Evolutionary conservation across 2,113 vertebrate genomes (phyloP).

Genomic region (Conger conger): DNA sequence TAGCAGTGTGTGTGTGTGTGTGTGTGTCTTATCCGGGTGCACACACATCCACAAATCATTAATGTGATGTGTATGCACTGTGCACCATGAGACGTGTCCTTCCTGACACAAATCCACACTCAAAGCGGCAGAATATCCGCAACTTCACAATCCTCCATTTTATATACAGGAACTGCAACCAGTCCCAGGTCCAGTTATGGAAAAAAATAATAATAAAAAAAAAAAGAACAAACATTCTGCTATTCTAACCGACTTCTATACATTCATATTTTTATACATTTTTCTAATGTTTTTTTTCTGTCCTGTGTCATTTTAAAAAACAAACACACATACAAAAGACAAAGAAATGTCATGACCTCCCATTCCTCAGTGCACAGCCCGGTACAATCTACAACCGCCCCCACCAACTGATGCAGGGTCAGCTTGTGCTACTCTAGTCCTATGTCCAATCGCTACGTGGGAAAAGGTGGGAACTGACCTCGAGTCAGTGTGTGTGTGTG

Average conservation of each 20-base stretch:
- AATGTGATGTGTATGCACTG: slow-evolving; percentile 21
- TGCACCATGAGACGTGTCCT: neutral
- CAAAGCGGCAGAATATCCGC: neutral
- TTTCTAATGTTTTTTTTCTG: slow-evolving; percentile 34
- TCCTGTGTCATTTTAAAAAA: slow-evolving; percentile 37
- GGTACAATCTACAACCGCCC: neutral
- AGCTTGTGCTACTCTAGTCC: neutral
- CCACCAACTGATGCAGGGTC: neutral
- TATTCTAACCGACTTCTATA: neutral
- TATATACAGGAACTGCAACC: neutral
- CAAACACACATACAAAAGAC: slow-evolving; percentile 45
- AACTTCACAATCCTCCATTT: neutral
- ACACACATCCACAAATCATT: neutral
- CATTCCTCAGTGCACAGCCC: neutral
- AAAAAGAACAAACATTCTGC: neutral
- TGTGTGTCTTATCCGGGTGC: no score
- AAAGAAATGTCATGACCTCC: slow-evolving; percentile 24
- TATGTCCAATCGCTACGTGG: neutral
- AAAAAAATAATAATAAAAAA: slow-evolving; percentile 9
- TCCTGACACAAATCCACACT: neutral
- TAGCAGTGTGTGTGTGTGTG: neutral
- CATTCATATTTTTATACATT: neutral
- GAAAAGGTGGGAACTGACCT: neutral
- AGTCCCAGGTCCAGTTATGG: neutral
- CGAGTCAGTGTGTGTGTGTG: slow-evolving; percentile 31